Evolutionary conservation across 2,888 invertebrate species (phyloP).

Genomic region (Rhogogaster chlorosoma): DNA sequence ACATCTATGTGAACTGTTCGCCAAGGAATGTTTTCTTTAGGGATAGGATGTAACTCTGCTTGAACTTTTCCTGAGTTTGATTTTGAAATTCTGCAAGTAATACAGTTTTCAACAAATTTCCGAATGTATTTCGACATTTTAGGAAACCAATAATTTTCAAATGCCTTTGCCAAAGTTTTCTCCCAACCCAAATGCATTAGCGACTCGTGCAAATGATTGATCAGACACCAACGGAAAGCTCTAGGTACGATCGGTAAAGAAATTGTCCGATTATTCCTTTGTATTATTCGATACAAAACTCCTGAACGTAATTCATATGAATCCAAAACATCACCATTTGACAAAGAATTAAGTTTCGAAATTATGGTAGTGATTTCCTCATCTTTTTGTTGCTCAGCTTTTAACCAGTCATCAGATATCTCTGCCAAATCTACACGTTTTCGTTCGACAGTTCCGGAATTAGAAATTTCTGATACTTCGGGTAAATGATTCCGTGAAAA

Average conservation of each 20-base stretch:
- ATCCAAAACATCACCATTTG: slow-evolving; percentile 44
- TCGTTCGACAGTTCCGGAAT: neutral
- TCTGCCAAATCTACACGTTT: slow-evolving; percentile 33
- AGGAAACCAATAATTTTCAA: slow-evolving; percentile 67
- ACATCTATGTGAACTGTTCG: slow-evolving; percentile 67
- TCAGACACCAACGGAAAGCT: slow-evolving; percentile 51
- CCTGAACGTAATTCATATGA: slow-evolving; percentile 54
- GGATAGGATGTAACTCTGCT: slow-evolving; percentile 68
- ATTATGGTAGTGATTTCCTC: slow-evolving; percentile 46
- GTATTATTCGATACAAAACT: slow-evolving; percentile 56
- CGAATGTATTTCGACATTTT: slow-evolving; percentile 65
- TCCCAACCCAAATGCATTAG: slow-evolving; percentile 53
- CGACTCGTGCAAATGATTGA: slow-evolving; percentile 53
- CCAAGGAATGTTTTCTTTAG: slow-evolving; percentile 64
- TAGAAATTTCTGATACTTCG: neutral
- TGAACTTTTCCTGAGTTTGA: slow-evolving; percentile 64
- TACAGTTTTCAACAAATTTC: slow-evolving; percentile 68
- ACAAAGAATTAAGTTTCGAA: slow-evolving; percentile 29
- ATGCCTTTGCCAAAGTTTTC: slow-evolving; percentile 56
- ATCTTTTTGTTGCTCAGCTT: slow-evolving; percentile 56
- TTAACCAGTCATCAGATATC: slow-evolving; percentile 54
- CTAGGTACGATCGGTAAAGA: slow-evolving; percentile 52
- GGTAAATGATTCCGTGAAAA: slow-evolving; percentile 47
- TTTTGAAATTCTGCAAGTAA: slow-evolving; percentile 68
- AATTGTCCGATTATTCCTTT: slow-evolving; percentile 56